Conservation (phyloP, 1,140 invertebrate genomes). For the Brachionus paranguensis region DNA sequence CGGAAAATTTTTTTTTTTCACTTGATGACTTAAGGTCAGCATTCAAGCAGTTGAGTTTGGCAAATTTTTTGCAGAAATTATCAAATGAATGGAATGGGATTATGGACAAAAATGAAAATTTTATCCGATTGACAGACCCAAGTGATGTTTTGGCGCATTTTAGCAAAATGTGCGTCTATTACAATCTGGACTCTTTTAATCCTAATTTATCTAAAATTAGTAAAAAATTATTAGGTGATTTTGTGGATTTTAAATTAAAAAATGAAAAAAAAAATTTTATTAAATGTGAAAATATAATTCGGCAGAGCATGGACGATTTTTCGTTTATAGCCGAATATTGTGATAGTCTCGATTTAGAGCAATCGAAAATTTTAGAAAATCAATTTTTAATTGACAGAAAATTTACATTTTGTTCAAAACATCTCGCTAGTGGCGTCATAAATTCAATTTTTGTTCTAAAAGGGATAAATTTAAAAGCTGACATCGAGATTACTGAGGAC, state of each 20-base stretch:
- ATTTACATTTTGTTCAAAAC: background rate
- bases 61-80: background rate
- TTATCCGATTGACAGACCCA: background rate
- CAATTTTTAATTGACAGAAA: slow-evolving; percentile 21
- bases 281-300: background rate
- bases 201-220: background rate
- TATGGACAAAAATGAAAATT: background rate
- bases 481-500: background rate
- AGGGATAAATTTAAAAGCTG: background rate
- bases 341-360: background rate
- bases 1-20: background rate
- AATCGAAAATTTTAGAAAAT: background rate
- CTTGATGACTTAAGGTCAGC: background rate
- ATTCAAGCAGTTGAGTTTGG: background rate
- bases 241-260: background rate
- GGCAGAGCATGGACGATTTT: background rate
- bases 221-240: background rate
- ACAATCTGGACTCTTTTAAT: background rate
- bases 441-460: background rate
- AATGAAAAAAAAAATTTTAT: background rate
- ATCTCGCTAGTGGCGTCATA: background rate
- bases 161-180: background rate
- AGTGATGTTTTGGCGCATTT: background rate
- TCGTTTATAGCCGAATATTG: background rate
- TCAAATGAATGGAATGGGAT: background rate